Percentiles rank a stretch among this genome's conserved stretches.
Conservation (phyloP, 2,888 invertebrate genomes). For the Embidobia sp. region DNA sequence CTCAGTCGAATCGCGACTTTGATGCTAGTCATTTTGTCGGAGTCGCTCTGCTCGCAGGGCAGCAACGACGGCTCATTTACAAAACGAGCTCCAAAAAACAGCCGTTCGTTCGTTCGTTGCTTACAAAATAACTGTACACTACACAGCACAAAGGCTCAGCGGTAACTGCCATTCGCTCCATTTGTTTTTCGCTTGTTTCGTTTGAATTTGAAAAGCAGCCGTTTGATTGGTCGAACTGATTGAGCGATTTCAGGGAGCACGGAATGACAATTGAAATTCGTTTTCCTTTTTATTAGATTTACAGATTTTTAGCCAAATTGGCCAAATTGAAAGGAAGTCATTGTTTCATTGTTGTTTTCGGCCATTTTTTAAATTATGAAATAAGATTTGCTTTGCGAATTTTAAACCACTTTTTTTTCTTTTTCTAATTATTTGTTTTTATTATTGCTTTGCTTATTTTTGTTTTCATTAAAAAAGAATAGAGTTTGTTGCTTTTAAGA, state of each 20-base stretch:
- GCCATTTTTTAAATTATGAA: too few relatives aligned
- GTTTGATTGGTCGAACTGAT: conserved; percentile 15
- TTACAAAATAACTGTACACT: neutral
- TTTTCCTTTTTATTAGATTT: too few relatives aligned
- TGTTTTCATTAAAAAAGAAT: too few relatives aligned
- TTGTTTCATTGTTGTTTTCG: too few relatives aligned
- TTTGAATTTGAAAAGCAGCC: conserved; percentile 35
- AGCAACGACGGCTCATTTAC: neutral
- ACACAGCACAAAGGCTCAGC: conserved; percentile 6
- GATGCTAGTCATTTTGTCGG: conserved; percentile 84
- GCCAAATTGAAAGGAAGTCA: too few relatives aligned
- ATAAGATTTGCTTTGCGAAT: too few relatives aligned
- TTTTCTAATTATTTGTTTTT: too few relatives aligned
- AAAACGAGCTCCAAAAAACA: neutral
- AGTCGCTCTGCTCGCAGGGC: neutral
- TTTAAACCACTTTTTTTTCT: too few relatives aligned
- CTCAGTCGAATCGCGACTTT: conserved; percentile 90
- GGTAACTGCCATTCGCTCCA: conserved; percentile 40
- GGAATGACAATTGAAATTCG: too few relatives aligned
- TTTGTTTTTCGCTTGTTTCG: conserved; percentile 26
- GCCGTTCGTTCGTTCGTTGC: neutral
- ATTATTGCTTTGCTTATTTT: too few relatives aligned
- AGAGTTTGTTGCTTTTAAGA: too few relatives aligned
- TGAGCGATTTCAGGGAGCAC: neutral
- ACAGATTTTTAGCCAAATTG: too few relatives aligned